phyloP scores from a whole-genome alignment of 2,797 vertebrate genomes.

The Amphiprion clarkii region DNA sequence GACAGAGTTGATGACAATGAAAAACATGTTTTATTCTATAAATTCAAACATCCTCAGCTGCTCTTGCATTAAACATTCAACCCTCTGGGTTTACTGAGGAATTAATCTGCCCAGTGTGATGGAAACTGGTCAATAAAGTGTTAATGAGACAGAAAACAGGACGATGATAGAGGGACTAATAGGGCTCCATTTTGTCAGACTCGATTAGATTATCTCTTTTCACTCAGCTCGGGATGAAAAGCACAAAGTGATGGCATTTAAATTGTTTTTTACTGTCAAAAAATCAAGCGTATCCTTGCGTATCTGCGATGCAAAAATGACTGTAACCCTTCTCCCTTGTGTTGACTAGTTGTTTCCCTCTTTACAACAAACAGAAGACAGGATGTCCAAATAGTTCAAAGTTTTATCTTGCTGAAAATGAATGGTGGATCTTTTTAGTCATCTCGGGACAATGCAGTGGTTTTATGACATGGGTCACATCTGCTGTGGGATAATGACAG shows the following conservation, averaged over 20 bases:
- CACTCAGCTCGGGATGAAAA: background rate
- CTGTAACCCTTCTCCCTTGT: background rate
- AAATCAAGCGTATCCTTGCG: background rate
- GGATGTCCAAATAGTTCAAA: slow-evolving; percentile 17
- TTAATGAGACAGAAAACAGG: slow-evolving; percentile 2
- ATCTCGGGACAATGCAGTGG: slow-evolving; percentile 70
- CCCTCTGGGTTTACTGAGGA: background rate
- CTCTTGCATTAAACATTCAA: background rate
- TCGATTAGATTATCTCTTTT: background rate
- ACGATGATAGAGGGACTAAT: background rate
- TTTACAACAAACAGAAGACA: background rate
- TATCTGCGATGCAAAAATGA: background rate
- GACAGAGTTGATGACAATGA: background rate
- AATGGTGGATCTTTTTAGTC: slow-evolving; percentile 34
- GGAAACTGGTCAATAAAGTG: slow-evolving; percentile 11
- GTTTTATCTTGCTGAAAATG: slow-evolving; percentile 24
- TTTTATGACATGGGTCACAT: slow-evolving; percentile 83
- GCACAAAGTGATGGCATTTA: background rate
- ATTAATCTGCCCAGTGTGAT: slow-evolving; percentile 5
- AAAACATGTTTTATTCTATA: background rate
- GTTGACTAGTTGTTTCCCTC: background rate
- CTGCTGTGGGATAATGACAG: slow-evolving; percentile 82
- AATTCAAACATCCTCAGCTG: background rate
- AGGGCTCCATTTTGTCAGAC: background rate
- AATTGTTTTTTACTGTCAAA: background rate